A percentile compares a stretch with the other conserved stretches of the same genome.
Conservation (phyloP, 2,113 vertebrate genomes). For the Orycteropus afer region DNA sequence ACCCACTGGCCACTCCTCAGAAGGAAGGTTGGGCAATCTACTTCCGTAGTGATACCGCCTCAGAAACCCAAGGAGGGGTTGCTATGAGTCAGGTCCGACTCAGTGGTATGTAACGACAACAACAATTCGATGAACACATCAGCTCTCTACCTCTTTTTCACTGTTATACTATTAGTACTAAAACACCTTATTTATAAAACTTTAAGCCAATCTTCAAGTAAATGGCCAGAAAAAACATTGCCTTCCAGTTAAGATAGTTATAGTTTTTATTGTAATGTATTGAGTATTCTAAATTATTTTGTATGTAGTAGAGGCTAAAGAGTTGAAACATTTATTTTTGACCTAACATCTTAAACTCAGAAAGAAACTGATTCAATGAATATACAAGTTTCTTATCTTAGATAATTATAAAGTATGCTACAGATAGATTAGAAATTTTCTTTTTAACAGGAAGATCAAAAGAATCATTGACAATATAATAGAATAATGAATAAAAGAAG, state of each 20-base stretch:
- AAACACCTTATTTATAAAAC: background rate
- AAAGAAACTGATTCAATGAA: background rate
- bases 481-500: constrained; percentile 16
- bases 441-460: background rate
- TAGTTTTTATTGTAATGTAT: constrained; percentile 32
- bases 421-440: background rate
- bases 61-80: no score
- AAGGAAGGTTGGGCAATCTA: no score
- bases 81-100: no score
- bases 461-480: background rate
- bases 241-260: background rate
- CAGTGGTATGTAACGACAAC: no score
- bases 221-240: background rate
- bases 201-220: constrained; percentile 35
- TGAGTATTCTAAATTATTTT: constrained; percentile 32
- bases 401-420: background rate
- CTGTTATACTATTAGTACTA: background rate
- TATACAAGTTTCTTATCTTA: background rate
- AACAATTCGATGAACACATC: background rate
- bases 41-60: no score
- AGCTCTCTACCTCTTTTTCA: background rate
- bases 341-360: background rate
- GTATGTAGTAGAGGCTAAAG: background rate
- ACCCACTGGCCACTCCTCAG: no score
- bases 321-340: constrained; percentile 10